Evolutionary conservation across 2,113 vertebrate species (phyloP), one percentile per base, ranked within the genome.

Genomic region (Microtus ochrogaster): DNA sequence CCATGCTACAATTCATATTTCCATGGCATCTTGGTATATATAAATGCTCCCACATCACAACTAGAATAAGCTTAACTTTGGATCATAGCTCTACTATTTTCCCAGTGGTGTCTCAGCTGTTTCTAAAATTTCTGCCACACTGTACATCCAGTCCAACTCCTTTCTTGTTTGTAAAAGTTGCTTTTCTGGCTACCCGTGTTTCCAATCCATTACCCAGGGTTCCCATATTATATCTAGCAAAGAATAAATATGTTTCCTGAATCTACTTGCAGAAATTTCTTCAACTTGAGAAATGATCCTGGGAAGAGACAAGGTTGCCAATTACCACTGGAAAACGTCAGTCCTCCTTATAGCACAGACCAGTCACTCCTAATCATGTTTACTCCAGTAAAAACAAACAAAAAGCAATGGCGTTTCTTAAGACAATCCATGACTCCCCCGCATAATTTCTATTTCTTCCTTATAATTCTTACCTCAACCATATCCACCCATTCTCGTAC

Each of bases 401-500:
- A 55, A 41, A 19, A 96, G 9, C 58, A 44, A 39, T 2, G 30
- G 30, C 12, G 39, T 49, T 68, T 93, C 78, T 55, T 14, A 16
- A 14, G 41, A 63, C 0, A 5, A 14, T 7, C 19, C 11, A 2
- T 1, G 28, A 76, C 7, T 16, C 47, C 55, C 12, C 11, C 0
- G 0, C 6, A 28, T n/a, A 49, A 65, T 39, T 52, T 47, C 36
- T 41, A 26, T 73, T 76, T 44, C 92, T 68, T 76, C 2, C 47
- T 36, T 8, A 36, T 74, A 91, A 33, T n/a, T 52, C 97, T 98
- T 98, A 99, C 99, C 99, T 99, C 99, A 12, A 99, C 99, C 98
- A 99, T 99, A 97, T 99, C 99, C 72, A 99, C 98, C 99, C 99
- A 99, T 96, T 99, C 99, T 96, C 99, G 98, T 3, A 99, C 99